These are phyloP conservation scores for Amphipoea lucens DNA, from an alignment of 2,888 invertebrate genomes.

Conservation along the genomic window DNA sequence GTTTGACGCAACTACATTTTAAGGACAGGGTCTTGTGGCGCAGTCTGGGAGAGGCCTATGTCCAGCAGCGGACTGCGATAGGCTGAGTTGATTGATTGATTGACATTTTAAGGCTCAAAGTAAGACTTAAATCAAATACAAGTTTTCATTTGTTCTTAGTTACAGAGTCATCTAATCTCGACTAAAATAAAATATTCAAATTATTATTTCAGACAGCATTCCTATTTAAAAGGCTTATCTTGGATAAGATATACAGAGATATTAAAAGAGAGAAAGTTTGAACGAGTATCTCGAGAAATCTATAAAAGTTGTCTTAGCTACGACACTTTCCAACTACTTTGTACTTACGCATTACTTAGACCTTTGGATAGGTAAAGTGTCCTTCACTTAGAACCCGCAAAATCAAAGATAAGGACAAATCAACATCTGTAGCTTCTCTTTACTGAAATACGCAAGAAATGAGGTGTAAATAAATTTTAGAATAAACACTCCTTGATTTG, in stretches of 20 bases:
- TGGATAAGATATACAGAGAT: conserved; percentile 32
- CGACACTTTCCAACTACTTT: conserved; percentile 51
- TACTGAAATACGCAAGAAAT: conserved; percentile 1
- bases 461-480: neutral
- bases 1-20: conserved; percentile 4
- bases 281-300: conserved; percentile 34
- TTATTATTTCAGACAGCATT: neutral
- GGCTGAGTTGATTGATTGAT: too few species aligned
- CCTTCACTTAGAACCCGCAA: conserved; percentile 6
- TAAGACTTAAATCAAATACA: conserved; percentile 8
- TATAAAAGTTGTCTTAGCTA: conserved; percentile 60
- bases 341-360: conserved; percentile 28
- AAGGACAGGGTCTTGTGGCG: too few species aligned
- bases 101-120: neutral
- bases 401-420: conserved; percentile 11
- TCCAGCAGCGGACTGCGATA: too few species aligned
- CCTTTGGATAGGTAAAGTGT: conserved; percentile 17
- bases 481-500: conserved; percentile 2
- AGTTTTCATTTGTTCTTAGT: neutral
- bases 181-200: neutral
- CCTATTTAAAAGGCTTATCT: conserved; percentile 41
- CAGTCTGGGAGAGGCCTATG: too few species aligned
- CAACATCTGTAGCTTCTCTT: neutral
- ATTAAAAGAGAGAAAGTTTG: conserved; percentile 49
- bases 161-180: neutral